phyloP scores from a whole-genome alignment of 2,888 invertebrate genomes.

The Cataglyphis cursor region DNA sequence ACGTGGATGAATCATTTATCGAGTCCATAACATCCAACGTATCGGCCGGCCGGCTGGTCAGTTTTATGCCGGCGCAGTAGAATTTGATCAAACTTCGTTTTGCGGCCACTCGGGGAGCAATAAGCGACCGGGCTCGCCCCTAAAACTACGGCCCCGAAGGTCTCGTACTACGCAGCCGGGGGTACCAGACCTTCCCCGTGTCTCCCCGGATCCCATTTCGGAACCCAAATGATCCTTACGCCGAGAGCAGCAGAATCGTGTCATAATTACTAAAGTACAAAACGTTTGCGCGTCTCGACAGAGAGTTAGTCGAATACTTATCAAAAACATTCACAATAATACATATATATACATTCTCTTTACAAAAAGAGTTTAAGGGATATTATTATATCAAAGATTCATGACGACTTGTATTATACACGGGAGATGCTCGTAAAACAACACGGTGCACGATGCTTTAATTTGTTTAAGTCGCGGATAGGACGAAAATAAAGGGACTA shows the following conservation, averaged over 20 bases:
- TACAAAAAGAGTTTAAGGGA: not conserved
- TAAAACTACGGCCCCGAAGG: constrained; percentile 76
- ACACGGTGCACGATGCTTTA: constrained; percentile 83
- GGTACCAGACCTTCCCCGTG: constrained; percentile 38
- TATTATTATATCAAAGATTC: constrained; percentile 77
- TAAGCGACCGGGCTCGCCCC: constrained; percentile 80
- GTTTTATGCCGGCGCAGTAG: constrained; percentile 86
- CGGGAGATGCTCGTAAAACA: constrained; percentile 78
- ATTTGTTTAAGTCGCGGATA: constrained; percentile 85
- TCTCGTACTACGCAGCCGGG: constrained; percentile 67
- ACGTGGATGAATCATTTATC: constrained; percentile 87
- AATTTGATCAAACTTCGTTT: constrained; percentile 87
- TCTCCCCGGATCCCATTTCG: constrained; percentile 60
- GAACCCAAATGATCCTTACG: constrained; percentile 60
- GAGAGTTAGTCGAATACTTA: not conserved
- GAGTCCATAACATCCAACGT: constrained; percentile 82
- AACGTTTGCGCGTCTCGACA: not conserved
- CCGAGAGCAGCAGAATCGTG: constrained; percentile 55
- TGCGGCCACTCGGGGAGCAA: constrained; percentile 87
- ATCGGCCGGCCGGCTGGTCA: constrained; percentile 80
- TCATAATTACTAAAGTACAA: constrained; percentile 67
- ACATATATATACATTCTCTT: not conserved
- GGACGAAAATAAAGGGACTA: constrained; percentile 67
- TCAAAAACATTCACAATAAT: not conserved
- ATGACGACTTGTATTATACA: constrained; percentile 75